Percentiles rank a stretch among this genome's conserved stretches.
phyloP scores from a whole-genome alignment of 2,888 invertebrate species.

The Cartodere bifasciata region DNA sequence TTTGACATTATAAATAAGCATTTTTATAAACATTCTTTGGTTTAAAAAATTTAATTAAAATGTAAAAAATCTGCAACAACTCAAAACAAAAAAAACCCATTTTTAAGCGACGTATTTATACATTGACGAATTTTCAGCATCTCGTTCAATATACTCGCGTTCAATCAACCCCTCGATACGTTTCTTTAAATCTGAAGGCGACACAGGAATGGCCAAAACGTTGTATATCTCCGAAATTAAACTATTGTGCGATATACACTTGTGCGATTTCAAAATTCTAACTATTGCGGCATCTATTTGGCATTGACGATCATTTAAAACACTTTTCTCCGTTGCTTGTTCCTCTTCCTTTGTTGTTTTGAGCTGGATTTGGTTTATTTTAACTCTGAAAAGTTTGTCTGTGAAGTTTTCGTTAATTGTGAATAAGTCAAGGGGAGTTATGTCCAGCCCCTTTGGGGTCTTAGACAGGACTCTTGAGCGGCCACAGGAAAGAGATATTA shows the following conservation, averaged over 20 bases:
- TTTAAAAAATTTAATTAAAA: too few relatives aligned
- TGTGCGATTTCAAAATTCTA: conserved; percentile 96
- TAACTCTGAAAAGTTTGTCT: conserved; percentile 90
- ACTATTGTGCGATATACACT: conserved; percentile 83
- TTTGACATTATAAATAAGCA: too few relatives aligned
- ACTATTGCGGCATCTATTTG: conserved; percentile 99
- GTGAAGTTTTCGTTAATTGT: conserved; percentile 79
- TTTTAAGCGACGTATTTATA: conserved; percentile 95
- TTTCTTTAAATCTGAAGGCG: conserved; percentile 95
- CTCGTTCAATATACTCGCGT: conserved; percentile 94
- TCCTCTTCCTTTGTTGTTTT: conserved; percentile 77
- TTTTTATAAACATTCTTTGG: too few relatives aligned
- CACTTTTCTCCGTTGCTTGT: conserved; percentile 88
- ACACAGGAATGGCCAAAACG: conserved; percentile 94
- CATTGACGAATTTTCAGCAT: conserved; percentile 82
- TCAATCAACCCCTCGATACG: conserved; percentile 96
- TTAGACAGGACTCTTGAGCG: conserved; percentile 80
- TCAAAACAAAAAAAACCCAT: conserved; percentile 3
- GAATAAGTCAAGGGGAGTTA: conserved; percentile 67
- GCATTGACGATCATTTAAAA: conserved; percentile 95
- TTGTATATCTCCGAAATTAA: conserved; percentile 91
- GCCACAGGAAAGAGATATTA: conserved; percentile 91
- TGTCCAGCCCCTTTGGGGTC: conserved; percentile 74
- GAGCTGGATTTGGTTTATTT: conserved; percentile 89
- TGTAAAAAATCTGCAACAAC: conserved; percentile 12